Base-by-base conservation (phyloP, 2,797 vertebrate genomes). In the Numenius phaeopus region DNA sequence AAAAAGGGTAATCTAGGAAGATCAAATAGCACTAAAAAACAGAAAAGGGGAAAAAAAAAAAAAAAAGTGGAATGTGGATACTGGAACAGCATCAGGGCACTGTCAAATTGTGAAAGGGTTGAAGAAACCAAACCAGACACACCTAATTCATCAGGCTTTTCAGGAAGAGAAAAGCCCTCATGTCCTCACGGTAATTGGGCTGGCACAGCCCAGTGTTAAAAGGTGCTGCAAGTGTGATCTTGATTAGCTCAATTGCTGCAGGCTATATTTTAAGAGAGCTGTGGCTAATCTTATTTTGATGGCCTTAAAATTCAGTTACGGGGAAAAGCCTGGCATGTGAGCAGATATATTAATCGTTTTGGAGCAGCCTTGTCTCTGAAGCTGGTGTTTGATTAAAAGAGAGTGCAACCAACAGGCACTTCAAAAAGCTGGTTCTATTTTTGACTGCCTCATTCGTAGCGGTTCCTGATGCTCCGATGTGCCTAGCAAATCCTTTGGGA, bases 381-480 rank as follows among this genome's bases (percentile, higher is more conserved):
- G 59, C 70, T 84, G 59, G 22, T 66, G 52, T 59, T 96, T 89
- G 83, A 92, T 93, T 81, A 89, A 96, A 93, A 94, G 83, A 58
- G 64, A 95, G 42, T 14, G 11, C 37, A 92, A 90, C 44, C 55
- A 84, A 55, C 34, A 87, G 32, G 62, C 77, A 32, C 66, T 84
- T 96, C 58, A 87, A 92, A 93, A 92, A 85, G 75, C 55, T 82
- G 66, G 47, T 89, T 49, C 75, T 96, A 15, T 66, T 89, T 92
- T 82, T 90, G 55, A 50, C 67, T 40, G 27, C 77, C 64, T 93
- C 54, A 29, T 80, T 88, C 18, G 6, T 39, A 91, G 73, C 9
- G 0, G 42, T 46, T 95, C 77, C 85, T 39, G 52, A 58, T 67
- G 71, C 40, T 69, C 70, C 13, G 2, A 14, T 46, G 58, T 23